These are phyloP conservation scores for Latrodectus geometricus DNA, from an alignment of 1,140 invertebrate genomes.

Conservation along the genomic window DNA sequence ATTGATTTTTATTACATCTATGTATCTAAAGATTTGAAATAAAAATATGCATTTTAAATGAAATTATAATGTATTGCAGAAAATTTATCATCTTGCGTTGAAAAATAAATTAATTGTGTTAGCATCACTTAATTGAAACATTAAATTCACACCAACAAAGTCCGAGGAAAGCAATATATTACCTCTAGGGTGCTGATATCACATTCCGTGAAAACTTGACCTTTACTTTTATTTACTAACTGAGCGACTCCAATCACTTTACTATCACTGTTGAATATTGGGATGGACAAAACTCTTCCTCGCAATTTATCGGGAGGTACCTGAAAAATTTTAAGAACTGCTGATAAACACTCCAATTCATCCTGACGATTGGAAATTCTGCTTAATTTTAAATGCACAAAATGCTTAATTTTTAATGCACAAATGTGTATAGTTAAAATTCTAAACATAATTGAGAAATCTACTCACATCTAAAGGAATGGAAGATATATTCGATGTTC, in stretches of 20 bases:
- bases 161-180: neutral
- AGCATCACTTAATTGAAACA: too few species aligned
- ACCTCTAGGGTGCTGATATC: slow-evolving; percentile 88
- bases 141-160: too few species aligned
- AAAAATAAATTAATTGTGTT: too few species aligned
- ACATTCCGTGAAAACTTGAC: slow-evolving; percentile 81
- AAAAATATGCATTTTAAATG: too few species aligned
- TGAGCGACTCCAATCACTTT: slow-evolving; percentile 92
- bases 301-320: slow-evolving; percentile 33
- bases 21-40: too few species aligned
- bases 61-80: too few species aligned
- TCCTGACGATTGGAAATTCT: too few species aligned
- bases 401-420: too few species aligned
- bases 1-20: too few species aligned
- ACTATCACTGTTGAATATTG: slow-evolving; percentile 89
- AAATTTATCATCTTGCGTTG: too few species aligned
- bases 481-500: slow-evolving; percentile 20
- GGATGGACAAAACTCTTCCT: slow-evolving; percentile 73
- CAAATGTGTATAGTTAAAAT: neutral
- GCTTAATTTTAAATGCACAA: too few species aligned
- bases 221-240: slow-evolving; percentile 93
- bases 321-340: neutral
- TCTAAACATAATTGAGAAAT: neutral
- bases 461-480: slow-evolving; percentile 48
- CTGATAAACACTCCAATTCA: too few species aligned